Percentiles rank a stretch among this genome's conserved stretches.
phyloP scores from a whole-genome alignment of 2,888 invertebrate species.

The Lordiphosa fenestrarum region DNA sequence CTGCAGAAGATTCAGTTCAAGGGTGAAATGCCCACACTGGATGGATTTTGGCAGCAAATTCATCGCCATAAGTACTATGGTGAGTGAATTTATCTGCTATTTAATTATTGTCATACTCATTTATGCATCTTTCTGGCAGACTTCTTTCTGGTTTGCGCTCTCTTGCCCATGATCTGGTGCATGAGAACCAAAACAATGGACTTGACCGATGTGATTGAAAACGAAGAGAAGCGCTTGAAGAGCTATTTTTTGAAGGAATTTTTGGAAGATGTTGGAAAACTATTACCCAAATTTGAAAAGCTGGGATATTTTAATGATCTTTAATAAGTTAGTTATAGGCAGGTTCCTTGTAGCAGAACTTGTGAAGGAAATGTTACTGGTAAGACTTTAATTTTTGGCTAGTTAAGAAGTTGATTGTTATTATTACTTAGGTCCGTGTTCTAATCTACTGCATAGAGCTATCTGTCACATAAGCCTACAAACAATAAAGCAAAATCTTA shows the following conservation, averaged over 20 bases:
- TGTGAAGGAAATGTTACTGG: no score
- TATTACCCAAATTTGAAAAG: slow-evolving; percentile 13
- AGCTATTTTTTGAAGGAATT: neutral
- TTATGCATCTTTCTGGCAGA: slow-evolving; percentile 14
- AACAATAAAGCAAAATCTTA: no score
- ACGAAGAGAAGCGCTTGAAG: neutral
- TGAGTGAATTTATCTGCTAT: neutral
- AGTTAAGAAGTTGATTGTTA: no score
- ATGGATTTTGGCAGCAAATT: slow-evolving; percentile 43
- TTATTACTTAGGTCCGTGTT: no score
- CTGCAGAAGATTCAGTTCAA: slow-evolving; percentile 51
- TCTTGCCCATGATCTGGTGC: slow-evolving; percentile 9
- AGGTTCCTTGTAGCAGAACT: no score
- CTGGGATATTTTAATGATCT: slow-evolving; percentile 11
- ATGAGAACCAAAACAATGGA: neutral
- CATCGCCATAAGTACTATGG: slow-evolving; percentile 16
- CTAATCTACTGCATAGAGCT: no score
- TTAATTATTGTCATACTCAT: no score
- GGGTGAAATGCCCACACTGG: slow-evolving; percentile 52
- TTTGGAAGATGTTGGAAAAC: slow-evolving; percentile 3
- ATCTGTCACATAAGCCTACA: no score
- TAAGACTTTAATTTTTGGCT: no score
- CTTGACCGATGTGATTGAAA: slow-evolving; percentile 5
- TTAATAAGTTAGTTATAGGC: no score
- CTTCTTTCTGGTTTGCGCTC: slow-evolving; percentile 18